phyloP scores from a whole-genome alignment of 2,888 invertebrate genomes.

The Gortyna flavago region DNA sequence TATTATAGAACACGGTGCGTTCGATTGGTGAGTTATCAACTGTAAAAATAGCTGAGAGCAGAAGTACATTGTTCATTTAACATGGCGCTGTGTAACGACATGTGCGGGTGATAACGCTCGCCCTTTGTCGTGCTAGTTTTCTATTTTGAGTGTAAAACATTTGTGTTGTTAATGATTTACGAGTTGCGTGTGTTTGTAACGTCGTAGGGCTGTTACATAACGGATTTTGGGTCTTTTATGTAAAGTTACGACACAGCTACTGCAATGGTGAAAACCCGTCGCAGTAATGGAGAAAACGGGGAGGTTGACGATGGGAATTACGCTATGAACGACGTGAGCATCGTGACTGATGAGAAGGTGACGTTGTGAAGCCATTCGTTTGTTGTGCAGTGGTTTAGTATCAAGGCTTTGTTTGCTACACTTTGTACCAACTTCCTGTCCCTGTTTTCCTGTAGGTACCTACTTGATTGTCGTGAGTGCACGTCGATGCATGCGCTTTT shows the following conservation, averaged over 20 bases:
- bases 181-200: conserved; percentile 75
- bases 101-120: conserved; percentile 86
- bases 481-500: conserved; percentile 83
- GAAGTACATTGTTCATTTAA: conserved; percentile 80
- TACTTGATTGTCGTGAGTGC: conserved; percentile 70
- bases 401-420: conserved; percentile 73
- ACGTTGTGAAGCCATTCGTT: conserved; percentile 77
- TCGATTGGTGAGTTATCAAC: conserved; percentile 81
- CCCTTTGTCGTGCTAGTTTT: conserved; percentile 83
- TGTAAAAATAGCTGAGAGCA: conserved; percentile 70
- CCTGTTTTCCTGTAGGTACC: conserved; percentile 74
- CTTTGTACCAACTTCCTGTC: conserved; percentile 80
- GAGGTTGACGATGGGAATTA: conserved; percentile 88
- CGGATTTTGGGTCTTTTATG: conserved; percentile 77
- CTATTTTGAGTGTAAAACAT: conserved; percentile 73
- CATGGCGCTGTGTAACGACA: conserved; percentile 88
- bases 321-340: conserved; percentile 86
- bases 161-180: conserved; percentile 73
- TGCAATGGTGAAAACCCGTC: conserved; percentile 90
- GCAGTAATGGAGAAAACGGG: conserved; percentile 89
- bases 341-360: conserved; percentile 89
- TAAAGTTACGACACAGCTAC: conserved; percentile 79
- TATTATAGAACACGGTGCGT: conserved; percentile 68
- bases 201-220: conserved; percentile 79
- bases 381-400: conserved; percentile 73